These are phyloP conservation scores for Drosophila antonietae DNA, from an alignment of 2,888 invertebrate species.

Conservation along the genomic window DNA sequence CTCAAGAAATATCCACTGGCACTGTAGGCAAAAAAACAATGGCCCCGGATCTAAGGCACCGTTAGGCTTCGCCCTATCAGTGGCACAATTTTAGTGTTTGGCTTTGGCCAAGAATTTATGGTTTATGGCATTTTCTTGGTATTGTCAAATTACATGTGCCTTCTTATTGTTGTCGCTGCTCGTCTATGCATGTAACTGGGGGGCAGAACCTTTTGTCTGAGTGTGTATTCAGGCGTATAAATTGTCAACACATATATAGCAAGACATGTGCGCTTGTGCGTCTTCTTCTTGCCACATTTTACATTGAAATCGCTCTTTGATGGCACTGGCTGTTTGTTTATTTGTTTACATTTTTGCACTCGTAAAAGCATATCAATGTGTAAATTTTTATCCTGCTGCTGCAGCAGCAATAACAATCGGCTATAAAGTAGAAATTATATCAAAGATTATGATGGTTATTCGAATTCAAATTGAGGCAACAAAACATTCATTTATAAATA, in stretches of 20 bases:
- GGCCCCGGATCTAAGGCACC: conserved; percentile 24
- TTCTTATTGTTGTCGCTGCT: conserved; percentile 29
- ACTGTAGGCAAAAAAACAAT: conserved; percentile 40
- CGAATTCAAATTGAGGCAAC: conserved; percentile 32
- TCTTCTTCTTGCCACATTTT: conserved; percentile 53
- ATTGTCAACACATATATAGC: conserved; percentile 65
- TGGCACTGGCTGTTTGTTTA: conserved; percentile 67
- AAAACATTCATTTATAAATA: conserved; percentile 60
- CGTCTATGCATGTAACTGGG: conserved; percentile 20
- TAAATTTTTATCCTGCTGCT: conserved; percentile 60
- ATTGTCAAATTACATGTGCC: conserved; percentile 73
- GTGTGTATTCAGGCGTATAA: conserved; percentile 63
- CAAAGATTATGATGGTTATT: conserved; percentile 76
- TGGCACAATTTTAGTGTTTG: conserved; percentile 63
- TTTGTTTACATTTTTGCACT: conserved; percentile 69
- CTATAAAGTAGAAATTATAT: conserved; percentile 75
- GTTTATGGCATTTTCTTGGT: conserved; percentile 75
- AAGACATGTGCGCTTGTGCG: conserved; percentile 22
- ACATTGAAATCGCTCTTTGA: conserved; percentile 77
- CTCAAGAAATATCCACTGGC: conserved; percentile 46
- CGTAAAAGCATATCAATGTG: conserved; percentile 77
- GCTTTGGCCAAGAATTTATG: conserved; percentile 70
- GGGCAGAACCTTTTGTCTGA: conserved; percentile 66
- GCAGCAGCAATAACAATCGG: conserved; percentile 55
- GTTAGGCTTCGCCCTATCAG: conserved; percentile 29